Evolutionary conservation across 2,888 invertebrate genomes (phyloP).

Genomic region (Monochamus alternatus): DNA sequence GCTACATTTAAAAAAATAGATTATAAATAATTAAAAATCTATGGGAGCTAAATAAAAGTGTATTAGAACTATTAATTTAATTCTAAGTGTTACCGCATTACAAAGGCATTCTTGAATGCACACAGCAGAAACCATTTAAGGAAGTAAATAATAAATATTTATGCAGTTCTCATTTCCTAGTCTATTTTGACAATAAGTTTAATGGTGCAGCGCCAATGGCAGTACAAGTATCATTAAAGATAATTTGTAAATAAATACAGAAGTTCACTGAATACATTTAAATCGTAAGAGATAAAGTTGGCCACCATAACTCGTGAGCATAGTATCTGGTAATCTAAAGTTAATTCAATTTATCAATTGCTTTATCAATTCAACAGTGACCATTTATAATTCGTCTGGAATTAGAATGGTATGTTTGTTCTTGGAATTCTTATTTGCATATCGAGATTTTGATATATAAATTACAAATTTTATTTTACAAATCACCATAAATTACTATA

Average conservation of each 20-base stretch:
- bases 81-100: too few relatives aligned
- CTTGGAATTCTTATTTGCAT: slow-evolving; percentile 52
- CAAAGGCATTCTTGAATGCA: neutral
- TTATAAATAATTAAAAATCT: too few relatives aligned
- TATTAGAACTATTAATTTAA: too few relatives aligned
- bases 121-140: neutral
- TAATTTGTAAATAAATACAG: slow-evolving; percentile 41
- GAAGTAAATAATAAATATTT: slow-evolving; percentile 31
- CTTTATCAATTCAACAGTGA: slow-evolving; percentile 57
- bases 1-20: too few relatives aligned
- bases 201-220: slow-evolving; percentile 29
- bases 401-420: slow-evolving; percentile 53
- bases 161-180: slow-evolving; percentile 25
- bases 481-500: slow-evolving; percentile 41
- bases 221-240: slow-evolving; percentile 36
- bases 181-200: slow-evolving; percentile 31
- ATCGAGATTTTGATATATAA: slow-evolving; percentile 53
- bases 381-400: slow-evolving; percentile 57
- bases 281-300: slow-evolving; percentile 38
- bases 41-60: too few relatives aligned
- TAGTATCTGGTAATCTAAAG: slow-evolving; percentile 56
- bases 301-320: slow-evolving; percentile 44
- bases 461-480: slow-evolving; percentile 46
- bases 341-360: slow-evolving; percentile 57
- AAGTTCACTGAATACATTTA: slow-evolving; percentile 43